Evolutionary conservation across 2,888 invertebrate species (phyloP), one percentile per base, ranked within the genome.

Genomic region (Crepidodera aurea): DNA sequence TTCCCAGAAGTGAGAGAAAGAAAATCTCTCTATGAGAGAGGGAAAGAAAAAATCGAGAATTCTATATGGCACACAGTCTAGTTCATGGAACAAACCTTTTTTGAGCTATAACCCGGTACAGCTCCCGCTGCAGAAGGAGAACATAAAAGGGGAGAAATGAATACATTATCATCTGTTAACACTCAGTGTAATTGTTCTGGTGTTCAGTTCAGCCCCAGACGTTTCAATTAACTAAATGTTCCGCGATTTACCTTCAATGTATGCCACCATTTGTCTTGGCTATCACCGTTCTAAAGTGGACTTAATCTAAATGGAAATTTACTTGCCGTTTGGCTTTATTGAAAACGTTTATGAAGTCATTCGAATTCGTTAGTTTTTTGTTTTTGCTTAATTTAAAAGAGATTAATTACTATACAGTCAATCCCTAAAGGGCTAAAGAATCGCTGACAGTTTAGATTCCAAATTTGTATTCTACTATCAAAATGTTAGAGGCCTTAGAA

Each of bases 171-270:
- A 77, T 79, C 80, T 78, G 80, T 82, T 81, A 81, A 82, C 81
- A 81, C 81, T 82, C 81, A 78, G 77, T 77, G 78, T 82, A 81
- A 82, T 82, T 82, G 81, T 81, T 77, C 80, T 73, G 77, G 73
- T 77, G 78, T 77, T 78, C 77, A 73, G 75, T 77, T 75, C 74
- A 70, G 73, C 76, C 75, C 77, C 73, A 79, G 80, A 81, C 81
- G 79, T 82, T 82, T 82, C 82, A 82, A 82, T 82, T 82, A 82
- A 79, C 78, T 81, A 82, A 82, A 82, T 81, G 82, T 81, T 80
- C 80, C 79, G 74, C 78, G 78, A 79, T 79, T 80, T 80, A 77
- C 77, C 75, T 78, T 71, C 76, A 66, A 69, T 73, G 71, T 72
- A 69, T 72, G 70, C 73, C 70, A 70, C 77, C 76, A 76, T 77